Evolutionary conservation across 2,888 invertebrate genomes (phyloP).

Genomic region (Athrips mouffetella): DNA sequence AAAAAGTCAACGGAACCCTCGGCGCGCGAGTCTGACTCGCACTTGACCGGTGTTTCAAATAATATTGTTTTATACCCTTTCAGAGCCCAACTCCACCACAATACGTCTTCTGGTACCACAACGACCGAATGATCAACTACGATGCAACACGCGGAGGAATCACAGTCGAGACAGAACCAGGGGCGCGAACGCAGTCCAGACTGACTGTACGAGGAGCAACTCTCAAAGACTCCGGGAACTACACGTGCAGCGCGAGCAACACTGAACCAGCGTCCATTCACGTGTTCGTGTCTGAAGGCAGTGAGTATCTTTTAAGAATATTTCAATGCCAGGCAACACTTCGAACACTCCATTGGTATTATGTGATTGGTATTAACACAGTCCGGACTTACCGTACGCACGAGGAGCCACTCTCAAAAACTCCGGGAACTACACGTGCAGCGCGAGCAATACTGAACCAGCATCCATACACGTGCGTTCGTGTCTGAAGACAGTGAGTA

Average conservation of each 20-base stretch:
- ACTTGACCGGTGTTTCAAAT: too few species aligned
- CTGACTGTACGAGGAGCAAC: slow-evolving; percentile 91
- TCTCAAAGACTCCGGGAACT: slow-evolving; percentile 93
- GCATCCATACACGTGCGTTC: slow-evolving; percentile 93
- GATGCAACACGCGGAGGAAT: slow-evolving; percentile 89
- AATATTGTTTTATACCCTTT: slow-evolving; percentile 37
- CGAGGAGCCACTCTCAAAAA: slow-evolving; percentile 91
- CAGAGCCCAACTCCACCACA: slow-evolving; percentile 95
- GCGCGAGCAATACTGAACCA: slow-evolving; percentile 92
- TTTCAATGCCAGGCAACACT: too few species aligned
- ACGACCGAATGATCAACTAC: slow-evolving; percentile 96
- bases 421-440: slow-evolving; percentile 94
- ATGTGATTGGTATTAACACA: too few species aligned
- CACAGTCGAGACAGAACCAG: slow-evolving; percentile 91
- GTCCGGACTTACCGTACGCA: slow-evolving; percentile 88
- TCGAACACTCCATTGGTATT: too few species aligned
- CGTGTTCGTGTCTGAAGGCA: slow-evolving; percentile 94
- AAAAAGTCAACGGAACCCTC: too few species aligned
- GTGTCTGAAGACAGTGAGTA: slow-evolving; percentile 89
- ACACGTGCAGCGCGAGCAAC: slow-evolving; percentile 93
- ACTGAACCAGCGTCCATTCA: slow-evolving; percentile 93
- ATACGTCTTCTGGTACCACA: slow-evolving; percentile 97
- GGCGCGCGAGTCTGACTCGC: too few species aligned
- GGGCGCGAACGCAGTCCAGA: slow-evolving; percentile 90
- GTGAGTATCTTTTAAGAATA: slow-evolving; percentile 56